Evolutionary conservation across 1,140 invertebrate genomes (phyloP).

Genomic region (Sinella curviseta): DNA sequence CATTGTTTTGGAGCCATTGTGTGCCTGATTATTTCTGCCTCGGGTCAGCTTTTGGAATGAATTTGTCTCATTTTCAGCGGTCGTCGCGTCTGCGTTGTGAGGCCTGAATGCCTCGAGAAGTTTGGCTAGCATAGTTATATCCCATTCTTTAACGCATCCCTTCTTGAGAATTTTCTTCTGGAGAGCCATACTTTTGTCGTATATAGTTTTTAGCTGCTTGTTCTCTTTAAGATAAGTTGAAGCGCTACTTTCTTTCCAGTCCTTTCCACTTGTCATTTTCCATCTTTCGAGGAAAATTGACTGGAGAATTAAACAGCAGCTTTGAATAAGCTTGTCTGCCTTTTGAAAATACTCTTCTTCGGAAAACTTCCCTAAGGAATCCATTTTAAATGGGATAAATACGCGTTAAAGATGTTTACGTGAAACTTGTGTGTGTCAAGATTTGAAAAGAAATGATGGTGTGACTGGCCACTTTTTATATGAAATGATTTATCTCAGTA

Average conservation of each 20-base stretch:
- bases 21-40: neutral
- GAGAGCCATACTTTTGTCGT: too few relatives aligned
- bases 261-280: neutral
- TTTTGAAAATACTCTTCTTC: neutral
- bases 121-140: neutral
- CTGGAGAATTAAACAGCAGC: neutral
- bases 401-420: too few relatives aligned
- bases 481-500: too few relatives aligned
- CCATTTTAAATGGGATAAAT: neutral
- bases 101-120: neutral
- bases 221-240: neutral
- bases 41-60: neutral
- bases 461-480: too few relatives aligned
- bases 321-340: neutral
- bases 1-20: neutral
- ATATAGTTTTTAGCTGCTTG: too few relatives aligned
- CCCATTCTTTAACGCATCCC: neutral
- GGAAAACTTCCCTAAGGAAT: neutral
- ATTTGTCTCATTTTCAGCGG: neutral
- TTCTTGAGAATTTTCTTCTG: neutral
- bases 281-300: neutral
- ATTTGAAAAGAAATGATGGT: too few relatives aligned
- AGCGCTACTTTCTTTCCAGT: neutral
- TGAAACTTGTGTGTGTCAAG: too few relatives aligned
- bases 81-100: too few relatives aligned